These are phyloP conservation scores for Tromatobia lineatoria DNA, from an alignment of 2,888 invertebrate species.

Conservation along the genomic window DNA sequence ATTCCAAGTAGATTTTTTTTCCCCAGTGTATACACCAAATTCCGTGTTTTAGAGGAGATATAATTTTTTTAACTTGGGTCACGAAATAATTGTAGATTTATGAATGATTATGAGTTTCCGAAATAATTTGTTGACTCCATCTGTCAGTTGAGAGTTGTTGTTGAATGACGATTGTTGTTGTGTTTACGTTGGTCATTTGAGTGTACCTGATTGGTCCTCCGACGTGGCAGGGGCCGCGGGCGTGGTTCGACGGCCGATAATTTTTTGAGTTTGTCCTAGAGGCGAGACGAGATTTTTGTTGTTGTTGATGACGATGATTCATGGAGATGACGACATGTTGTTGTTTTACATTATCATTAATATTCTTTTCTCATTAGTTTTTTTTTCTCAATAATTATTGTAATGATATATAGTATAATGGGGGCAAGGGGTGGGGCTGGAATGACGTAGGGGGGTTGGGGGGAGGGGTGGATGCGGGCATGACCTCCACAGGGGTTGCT, in stretches of 20 bases:
- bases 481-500: constrained; percentile 84
- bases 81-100: constrained; percentile 46
- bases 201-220: constrained; percentile 83
- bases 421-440: constrained; percentile 63
- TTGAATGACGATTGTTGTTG: constrained; percentile 65
- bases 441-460: constrained; percentile 55
- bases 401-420: constrained; percentile 60
- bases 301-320: constrained; percentile 72
- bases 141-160: constrained; percentile 63
- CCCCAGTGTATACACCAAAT: too few relatives aligned
- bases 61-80: too few relatives aligned
- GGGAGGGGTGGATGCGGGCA: constrained; percentile 76
- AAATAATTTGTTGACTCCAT: constrained; percentile 59
- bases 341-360: constrained; percentile 58
- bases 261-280: constrained; percentile 78
- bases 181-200: constrained; percentile 66
- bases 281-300: constrained; percentile 73
- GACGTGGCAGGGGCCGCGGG: constrained; percentile 77
- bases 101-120: constrained; percentile 64
- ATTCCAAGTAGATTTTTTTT: too few relatives aligned
- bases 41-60: too few relatives aligned
- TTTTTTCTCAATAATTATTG: constrained; percentile 45
- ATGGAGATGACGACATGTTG: constrained; percentile 71
- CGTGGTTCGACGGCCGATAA: constrained; percentile 76
- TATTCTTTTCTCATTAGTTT: constrained; percentile 19